Evolutionary conservation across 2,888 invertebrate genomes (phyloP).

Genomic region (Amitus sp.): DNA sequence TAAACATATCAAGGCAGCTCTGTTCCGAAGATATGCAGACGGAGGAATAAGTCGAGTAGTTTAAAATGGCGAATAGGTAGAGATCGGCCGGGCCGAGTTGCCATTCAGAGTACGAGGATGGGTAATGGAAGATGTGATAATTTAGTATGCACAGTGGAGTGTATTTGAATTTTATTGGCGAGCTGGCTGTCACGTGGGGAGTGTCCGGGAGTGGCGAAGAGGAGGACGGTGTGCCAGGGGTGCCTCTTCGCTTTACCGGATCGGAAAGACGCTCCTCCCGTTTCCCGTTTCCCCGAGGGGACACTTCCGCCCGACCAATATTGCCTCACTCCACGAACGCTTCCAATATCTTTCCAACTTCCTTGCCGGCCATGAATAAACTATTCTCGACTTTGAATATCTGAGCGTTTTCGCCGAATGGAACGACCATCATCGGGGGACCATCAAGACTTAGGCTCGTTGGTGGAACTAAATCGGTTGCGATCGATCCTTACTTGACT

Average conservation of each 20-base stretch:
- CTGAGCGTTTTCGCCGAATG: slow-evolving; percentile 56
- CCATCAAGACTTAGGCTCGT: slow-evolving; percentile 22
- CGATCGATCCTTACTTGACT: slow-evolving; percentile 11
- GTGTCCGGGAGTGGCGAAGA: slow-evolving; percentile 45
- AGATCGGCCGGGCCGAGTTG: slow-evolving; percentile 26
- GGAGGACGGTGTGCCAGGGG: slow-evolving; percentile 47
- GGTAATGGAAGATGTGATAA: slow-evolving; percentile 65
- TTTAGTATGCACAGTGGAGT: slow-evolving; percentile 65
- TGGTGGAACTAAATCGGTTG: slow-evolving; percentile 26
- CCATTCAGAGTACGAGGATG: slow-evolving; percentile 40
- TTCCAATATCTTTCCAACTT: slow-evolving; percentile 65
- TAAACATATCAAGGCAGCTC: slow-evolving; percentile 6
- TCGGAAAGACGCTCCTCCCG: slow-evolving; percentile 57
- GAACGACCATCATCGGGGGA: slow-evolving; percentile 53
- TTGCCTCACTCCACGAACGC: slow-evolving; percentile 56
- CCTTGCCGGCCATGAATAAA: slow-evolving; percentile 65
- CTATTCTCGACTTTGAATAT: slow-evolving; percentile 66
- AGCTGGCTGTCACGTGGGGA: slow-evolving; percentile 55
- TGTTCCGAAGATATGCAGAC: not conserved
- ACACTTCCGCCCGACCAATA: slow-evolving; percentile 65
- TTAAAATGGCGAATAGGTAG: slow-evolving; percentile 12
- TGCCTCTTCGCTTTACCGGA: slow-evolving; percentile 61
- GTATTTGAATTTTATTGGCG: slow-evolving; percentile 66
- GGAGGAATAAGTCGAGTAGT: slow-evolving; percentile 19
- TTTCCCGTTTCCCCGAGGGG: slow-evolving; percentile 64